phyloP scores from a whole-genome alignment of 2,113 vertebrate genomes.

The Mesocricetus auratus region DNA sequence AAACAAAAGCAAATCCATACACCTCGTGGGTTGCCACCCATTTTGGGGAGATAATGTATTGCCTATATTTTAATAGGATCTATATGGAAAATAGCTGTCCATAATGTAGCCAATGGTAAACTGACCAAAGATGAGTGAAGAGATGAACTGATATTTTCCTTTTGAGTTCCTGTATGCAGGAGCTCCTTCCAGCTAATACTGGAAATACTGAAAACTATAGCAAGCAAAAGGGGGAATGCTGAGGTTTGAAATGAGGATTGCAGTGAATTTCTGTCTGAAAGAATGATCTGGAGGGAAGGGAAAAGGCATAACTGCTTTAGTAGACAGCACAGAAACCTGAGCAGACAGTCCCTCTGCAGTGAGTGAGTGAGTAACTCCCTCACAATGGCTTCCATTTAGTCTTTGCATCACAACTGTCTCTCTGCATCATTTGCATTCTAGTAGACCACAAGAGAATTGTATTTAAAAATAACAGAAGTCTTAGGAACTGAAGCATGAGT shows the following conservation, averaged over 20 bases:
- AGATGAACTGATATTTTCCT: not conserved
- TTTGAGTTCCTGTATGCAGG: not conserved
- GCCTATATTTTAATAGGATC: not conserved
- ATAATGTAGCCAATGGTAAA: not conserved
- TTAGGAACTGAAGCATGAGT: not conserved
- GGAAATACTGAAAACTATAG: not conserved
- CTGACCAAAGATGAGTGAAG: not conserved
- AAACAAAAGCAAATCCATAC: not conserved
- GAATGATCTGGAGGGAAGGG: not conserved
- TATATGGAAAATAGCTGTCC: slow-evolving; percentile 22
- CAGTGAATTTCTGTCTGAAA: not conserved
- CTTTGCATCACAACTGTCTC: not conserved
- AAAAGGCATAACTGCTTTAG: not conserved
- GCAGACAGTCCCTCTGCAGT: not conserved
- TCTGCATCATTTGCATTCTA: not conserved
- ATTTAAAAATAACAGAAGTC: slow-evolving; percentile 27
- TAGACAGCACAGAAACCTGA: not conserved
- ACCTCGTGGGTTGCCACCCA: not conserved
- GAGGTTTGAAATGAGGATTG: not conserved
- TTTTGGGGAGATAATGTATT: not conserved
- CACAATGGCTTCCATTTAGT: not conserved
- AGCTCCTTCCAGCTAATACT: not conserved
- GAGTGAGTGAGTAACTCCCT: not conserved
- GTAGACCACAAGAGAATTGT: not conserved
- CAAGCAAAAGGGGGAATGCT: not conserved